These are phyloP conservation scores for Lasioglossum leucozonium DNA, from an alignment of 2,888 invertebrate species.

Conservation along the genomic window DNA sequence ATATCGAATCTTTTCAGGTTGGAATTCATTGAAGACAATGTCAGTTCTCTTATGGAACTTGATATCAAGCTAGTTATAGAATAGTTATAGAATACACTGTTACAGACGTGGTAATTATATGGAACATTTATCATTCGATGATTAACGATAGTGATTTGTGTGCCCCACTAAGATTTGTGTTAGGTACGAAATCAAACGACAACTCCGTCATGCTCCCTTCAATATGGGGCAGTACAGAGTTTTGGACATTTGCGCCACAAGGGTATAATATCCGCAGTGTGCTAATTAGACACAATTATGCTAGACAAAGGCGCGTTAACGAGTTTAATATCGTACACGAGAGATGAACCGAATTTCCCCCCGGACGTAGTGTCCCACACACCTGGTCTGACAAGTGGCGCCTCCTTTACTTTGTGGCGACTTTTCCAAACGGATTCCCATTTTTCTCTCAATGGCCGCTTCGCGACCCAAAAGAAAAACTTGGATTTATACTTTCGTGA, in stretches of 20 bases:
- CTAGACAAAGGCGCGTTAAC: background rate
- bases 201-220: background rate
- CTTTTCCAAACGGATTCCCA: background rate
- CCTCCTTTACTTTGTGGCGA: background rate
- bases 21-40: too few species aligned
- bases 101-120: too few species aligned
- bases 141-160: too few species aligned
- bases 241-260: background rate
- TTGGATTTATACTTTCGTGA: too few species aligned
- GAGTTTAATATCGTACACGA: background rate
- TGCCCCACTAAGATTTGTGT: too few species aligned
- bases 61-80: too few species aligned
- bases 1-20: too few species aligned
- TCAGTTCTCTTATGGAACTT: too few species aligned
- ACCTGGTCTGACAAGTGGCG: background rate
- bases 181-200: too few species aligned
- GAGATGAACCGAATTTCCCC: background rate
- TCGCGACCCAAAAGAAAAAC: background rate
- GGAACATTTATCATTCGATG: too few species aligned
- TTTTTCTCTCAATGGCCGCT: background rate
- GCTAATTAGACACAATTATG: background rate
- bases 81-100: too few species aligned
- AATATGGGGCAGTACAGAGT: background rate
- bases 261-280: background rate
- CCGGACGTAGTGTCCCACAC: background rate